Base-by-base conservation (phyloP, 37 sponge, comb jelly and placozoan species). In the Cladorhizidae sp. region DNA sequence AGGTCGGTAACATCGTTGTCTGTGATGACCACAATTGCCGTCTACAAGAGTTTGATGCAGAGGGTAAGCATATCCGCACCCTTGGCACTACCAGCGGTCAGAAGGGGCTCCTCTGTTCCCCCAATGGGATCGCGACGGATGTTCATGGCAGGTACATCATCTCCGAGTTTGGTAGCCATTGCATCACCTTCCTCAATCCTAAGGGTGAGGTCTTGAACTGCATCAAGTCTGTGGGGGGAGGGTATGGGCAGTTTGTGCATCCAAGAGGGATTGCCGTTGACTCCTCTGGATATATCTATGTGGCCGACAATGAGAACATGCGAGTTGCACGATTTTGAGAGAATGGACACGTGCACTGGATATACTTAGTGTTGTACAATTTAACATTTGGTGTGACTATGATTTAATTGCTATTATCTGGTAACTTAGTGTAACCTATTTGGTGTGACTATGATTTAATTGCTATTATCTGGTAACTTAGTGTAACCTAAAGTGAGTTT, bases 21-120 rank as follows among this genome's bases (percentile, higher is more conserved):
- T 88, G 88, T 71, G 88, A 88, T 49, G 88, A 88, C 57, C 82
- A 77, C 35, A 88, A 88, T 42, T 61, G 83, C 28, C 72, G 88
- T n/a, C 40, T 88, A 18, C 88, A 88, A 49, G 71, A 82, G 21
- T 82, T 88, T 59, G 77, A 82, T 45, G 38, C 58, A 0, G 74
- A 82, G 21, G 88, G 88, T 22, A 33, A 3, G 0, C 72, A 73
- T 39, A 17, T 83, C 12, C 2, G 58, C n/a, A 77, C 56, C 8
- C 33, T 82, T 9, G 88, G 88, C 22, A 80, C 73, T 9, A 72
- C 83, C 1, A 18, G 17, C 11, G 31, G 71, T 38, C 40, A 73
- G 35, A 76, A 77, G 28, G 88, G 88, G 1, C 63, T 88, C 22
- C 83, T 88, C 55, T 88, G 88, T 50, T 88, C 88, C 25, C 88